Conservation (phyloP, 2,113 vertebrate genomes). For the Phodopus roborovskii region DNA sequence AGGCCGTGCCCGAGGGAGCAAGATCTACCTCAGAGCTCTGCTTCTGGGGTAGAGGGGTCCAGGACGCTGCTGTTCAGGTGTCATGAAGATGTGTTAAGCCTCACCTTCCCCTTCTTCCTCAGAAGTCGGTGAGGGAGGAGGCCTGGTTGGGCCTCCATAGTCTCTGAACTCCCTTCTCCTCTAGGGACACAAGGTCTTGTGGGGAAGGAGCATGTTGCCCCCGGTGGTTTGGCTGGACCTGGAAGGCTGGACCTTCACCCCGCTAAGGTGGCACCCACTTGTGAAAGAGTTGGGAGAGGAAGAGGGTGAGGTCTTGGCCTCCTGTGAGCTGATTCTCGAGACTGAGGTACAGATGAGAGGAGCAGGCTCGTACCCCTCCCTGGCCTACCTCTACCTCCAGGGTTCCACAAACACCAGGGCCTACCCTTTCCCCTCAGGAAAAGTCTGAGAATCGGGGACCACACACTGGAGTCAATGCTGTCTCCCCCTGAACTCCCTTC, state of each 20-base stretch:
- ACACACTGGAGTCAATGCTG: neutral
- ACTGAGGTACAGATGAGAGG: constrained; percentile 71
- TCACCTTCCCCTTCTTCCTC: neutral
- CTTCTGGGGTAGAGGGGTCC: neutral
- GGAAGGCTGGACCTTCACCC: constrained; percentile 49
- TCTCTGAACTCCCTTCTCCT: neutral
- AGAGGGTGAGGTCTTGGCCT: constrained; percentile 80
- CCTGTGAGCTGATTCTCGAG: constrained; percentile 85
- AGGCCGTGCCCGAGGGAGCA: neutral
- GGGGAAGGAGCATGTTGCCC: constrained; percentile 81
- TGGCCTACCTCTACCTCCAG: neutral
- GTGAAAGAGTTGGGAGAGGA: neutral
- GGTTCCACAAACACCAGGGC: neutral
- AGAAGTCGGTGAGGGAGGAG: neutral
- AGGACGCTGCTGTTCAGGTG: accelerated
- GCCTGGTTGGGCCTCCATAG: neutral
- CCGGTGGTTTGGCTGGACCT: constrained; percentile 81
- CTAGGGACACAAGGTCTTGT: constrained; percentile 78
- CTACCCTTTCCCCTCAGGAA: neutral
- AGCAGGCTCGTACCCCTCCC: accelerated
- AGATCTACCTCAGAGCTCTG: neutral
- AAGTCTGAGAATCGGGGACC: neutral
- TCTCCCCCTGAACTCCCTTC: neutral
- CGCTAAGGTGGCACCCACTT: constrained; percentile 73
- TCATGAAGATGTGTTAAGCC: accelerated